These are phyloP conservation scores for Sapayoa aenigma DNA, from an alignment of 2,113 vertebrate species.

Conservation along the genomic window DNA sequence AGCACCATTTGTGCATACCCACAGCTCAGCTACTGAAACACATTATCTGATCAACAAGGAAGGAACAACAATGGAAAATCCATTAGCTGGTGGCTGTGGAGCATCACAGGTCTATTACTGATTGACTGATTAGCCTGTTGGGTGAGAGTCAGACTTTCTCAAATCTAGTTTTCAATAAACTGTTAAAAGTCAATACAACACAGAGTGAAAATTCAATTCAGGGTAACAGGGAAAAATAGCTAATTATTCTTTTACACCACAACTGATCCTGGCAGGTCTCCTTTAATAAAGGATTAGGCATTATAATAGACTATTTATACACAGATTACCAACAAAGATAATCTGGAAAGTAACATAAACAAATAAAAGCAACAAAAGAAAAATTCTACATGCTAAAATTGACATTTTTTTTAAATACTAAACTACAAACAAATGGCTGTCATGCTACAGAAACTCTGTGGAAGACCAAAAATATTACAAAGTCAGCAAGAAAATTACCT, in stretches of 20 bases:
- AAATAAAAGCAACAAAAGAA: background rate
- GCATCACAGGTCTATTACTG: conserved; percentile 61
- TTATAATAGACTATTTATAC: background rate
- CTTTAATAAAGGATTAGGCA: background rate
- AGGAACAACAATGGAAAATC: conserved; percentile 42
- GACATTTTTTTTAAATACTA: background rate
- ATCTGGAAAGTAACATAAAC: background rate
- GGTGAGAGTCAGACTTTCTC: conserved; percentile 36
- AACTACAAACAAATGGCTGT: background rate
- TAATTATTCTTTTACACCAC: conserved; percentile 67
- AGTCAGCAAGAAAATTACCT: background rate
- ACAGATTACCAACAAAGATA: background rate
- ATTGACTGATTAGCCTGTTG: conserved; percentile 54
- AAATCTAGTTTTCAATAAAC: conserved; percentile 67
- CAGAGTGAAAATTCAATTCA: conserved; percentile 70
- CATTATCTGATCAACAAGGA: conserved; percentile 28
- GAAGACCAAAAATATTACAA: background rate
- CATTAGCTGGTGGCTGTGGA: conserved; percentile 33
- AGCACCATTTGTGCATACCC: background rate
- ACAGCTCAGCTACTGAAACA: background rate
- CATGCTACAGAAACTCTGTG: background rate
- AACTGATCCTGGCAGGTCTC: conserved; percentile 21
- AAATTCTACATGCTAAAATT: background rate
- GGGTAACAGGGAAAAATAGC: conserved; percentile 33
- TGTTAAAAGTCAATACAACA: conserved; percentile 63